phyloP scores from a whole-genome alignment of 2,888 invertebrate genomes.

The Drosophila subquinaria region DNA sequence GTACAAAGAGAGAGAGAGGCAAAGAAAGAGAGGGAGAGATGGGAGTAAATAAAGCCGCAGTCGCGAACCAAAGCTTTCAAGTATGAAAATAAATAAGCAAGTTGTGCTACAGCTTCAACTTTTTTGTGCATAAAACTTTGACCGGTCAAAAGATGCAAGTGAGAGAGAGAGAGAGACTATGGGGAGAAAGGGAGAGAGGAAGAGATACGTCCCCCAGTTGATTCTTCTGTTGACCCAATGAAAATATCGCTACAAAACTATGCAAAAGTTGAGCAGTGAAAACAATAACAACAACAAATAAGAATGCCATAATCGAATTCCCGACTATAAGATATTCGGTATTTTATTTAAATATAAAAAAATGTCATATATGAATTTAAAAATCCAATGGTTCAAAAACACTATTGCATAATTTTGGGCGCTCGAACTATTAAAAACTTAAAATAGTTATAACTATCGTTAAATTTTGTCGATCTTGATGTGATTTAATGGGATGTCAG shows the following conservation, averaged over 20 bases:
- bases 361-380: background rate
- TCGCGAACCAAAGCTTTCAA: slow-evolving; percentile 49
- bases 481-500: too few species aligned
- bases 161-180: background rate
- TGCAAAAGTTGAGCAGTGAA: slow-evolving; percentile 30
- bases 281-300: slow-evolving; percentile 18
- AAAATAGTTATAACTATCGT: too few species aligned
- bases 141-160: slow-evolving; percentile 44
- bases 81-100: slow-evolving; percentile 71
- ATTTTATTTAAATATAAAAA: background rate
- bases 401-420: background rate
- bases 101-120: slow-evolving; percentile 41
- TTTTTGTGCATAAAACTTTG: slow-evolving; percentile 36
- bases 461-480: background rate
- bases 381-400: background rate
- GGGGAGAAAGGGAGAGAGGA: too few species aligned
- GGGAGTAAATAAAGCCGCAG: slow-evolving; percentile 29
- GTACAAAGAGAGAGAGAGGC: background rate
- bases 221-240: slow-evolving; percentile 32
- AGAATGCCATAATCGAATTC: background rate
- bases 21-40: background rate
- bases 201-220: slow-evolving; percentile 13
- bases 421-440: background rate
- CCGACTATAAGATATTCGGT: background rate
- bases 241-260: slow-evolving; percentile 44